Base-by-base conservation (phyloP, 2,888 invertebrate species). In the Amphimallon solstitiale region DNA sequence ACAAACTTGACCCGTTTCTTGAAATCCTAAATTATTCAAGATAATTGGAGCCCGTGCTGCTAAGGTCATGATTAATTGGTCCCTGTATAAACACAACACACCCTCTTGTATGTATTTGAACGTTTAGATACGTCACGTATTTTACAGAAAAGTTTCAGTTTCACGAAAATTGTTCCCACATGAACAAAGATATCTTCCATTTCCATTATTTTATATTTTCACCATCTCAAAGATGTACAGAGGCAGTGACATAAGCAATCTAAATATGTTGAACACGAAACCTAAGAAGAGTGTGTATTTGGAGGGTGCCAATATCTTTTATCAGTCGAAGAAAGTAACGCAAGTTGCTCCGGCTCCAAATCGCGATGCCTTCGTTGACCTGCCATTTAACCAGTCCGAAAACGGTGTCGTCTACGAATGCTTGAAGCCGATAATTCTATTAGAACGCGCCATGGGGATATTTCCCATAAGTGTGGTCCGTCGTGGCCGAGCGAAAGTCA, bases 371-470 rank as follows among this genome's bases (percentile, higher is more conserved):
- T 37, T 19, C 9, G 45, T 37, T 2, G 46, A 17, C n/a, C 21
- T 60, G n/a, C 70, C 70, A 40, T 19, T 52, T 2, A 23, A 63
- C 14, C 43, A 49, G 9, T 19, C 63, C 3, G 64, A 69, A 9
- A 67, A 68, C 35, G 83, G 82, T 59, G 75, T 83, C 10, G 79
- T 85, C 70, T 84, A 82, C 72, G 80, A 81, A 17, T 79, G 79
- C 7, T 76, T 86, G 66, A 83, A 82, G 19, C 85, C 86, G 0
- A 79, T 85, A 7, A 79, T 84, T 66, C 78, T 77, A 70, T 78
- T 85, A 45, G 72, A 85, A 54, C 84, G 87, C 19, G 69, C 85
- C 1, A 84, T 90, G 81, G 91, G 90, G 1, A 86, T 88, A 0
- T 82, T 90, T 59, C 91, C 91, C 0, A 80, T 90, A 45, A 85